Evolutionary conservation across 2,888 invertebrate species (phyloP).

Genomic region (Muschampia plurimacula): DNA sequence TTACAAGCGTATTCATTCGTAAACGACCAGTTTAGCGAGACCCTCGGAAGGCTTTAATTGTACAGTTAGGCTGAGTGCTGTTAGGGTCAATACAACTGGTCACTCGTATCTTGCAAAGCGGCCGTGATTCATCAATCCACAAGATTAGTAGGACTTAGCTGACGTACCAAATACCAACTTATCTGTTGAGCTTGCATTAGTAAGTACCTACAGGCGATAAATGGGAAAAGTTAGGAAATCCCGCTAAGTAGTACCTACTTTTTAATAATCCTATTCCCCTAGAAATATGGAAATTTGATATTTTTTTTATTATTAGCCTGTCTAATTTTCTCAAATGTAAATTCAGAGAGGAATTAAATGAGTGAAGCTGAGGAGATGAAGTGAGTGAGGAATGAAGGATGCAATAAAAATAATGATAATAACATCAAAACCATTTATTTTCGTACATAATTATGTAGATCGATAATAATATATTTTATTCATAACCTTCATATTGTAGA

Average conservation of each 20-base stretch:
- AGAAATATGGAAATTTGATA: too few species aligned
- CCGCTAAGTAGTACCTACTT: too few species aligned
- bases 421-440: slow-evolving; percentile 74
- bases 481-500: slow-evolving; percentile 14
- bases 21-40: slow-evolving; percentile 14
- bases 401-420: not conserved
- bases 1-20: not conserved
- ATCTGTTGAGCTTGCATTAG: slow-evolving; percentile 22
- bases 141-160: slow-evolving; percentile 27
- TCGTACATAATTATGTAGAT: slow-evolving; percentile 49
- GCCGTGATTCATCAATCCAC: slow-evolving; percentile 24
- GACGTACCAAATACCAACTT: slow-evolving; percentile 23
- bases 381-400: too few species aligned
- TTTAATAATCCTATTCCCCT: too few species aligned
- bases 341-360: too few species aligned
- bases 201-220: not conserved
- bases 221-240: not conserved
- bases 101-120: slow-evolving; percentile 1
- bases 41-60: not conserved
- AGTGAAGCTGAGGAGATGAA: too few species aligned
- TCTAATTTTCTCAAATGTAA: too few species aligned
- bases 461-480: slow-evolving; percentile 38
- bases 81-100: slow-evolving; percentile 7
- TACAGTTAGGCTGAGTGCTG: not conserved
- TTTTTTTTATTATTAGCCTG: too few species aligned